Evolutionary conservation across 2,888 invertebrate species (phyloP).

Genomic region (Parnassius orleans): DNA sequence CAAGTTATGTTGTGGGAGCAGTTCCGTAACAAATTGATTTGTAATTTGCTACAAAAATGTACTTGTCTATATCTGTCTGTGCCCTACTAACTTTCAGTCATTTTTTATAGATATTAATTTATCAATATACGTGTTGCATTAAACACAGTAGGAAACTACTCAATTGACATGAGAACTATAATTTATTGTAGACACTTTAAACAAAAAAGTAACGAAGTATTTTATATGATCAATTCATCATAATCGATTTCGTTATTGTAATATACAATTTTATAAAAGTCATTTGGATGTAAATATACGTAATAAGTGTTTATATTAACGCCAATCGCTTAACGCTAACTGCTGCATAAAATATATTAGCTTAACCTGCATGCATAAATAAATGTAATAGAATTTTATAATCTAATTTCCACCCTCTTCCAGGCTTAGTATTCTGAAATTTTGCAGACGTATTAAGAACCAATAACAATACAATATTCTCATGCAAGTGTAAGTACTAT

Average conservation of each 20-base stretch:
- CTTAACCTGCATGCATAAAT: too few species aligned
- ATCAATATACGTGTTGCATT: conserved; percentile 9
- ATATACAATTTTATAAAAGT: neutral
- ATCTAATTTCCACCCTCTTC: too few species aligned
- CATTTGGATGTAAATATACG: too few species aligned
- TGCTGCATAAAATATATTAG: too few species aligned
- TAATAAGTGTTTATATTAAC: too few species aligned
- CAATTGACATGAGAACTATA: conserved; percentile 4
- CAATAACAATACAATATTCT: too few species aligned
- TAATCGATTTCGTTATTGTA: neutral
- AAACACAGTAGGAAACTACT: neutral
- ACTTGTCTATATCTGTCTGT: conserved; percentile 4
- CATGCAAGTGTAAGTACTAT: too few species aligned
- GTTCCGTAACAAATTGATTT: conserved; percentile 28
- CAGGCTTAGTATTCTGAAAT: too few species aligned
- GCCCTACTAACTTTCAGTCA: neutral
- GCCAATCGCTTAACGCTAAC: too few species aligned
- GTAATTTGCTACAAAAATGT: conserved; percentile 26
- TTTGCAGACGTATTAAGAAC: too few species aligned
- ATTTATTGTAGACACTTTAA: conserved; percentile 12
- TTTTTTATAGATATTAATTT: conserved; percentile 10
- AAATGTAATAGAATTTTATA: too few species aligned
- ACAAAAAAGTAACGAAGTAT: conserved; percentile 1
- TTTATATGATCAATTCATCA: neutral
- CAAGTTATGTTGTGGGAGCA: conserved; percentile 14